Evolutionary conservation across 2,113 vertebrate genomes (phyloP).

Genomic region (Corythoichthys haematopterus): DNA sequence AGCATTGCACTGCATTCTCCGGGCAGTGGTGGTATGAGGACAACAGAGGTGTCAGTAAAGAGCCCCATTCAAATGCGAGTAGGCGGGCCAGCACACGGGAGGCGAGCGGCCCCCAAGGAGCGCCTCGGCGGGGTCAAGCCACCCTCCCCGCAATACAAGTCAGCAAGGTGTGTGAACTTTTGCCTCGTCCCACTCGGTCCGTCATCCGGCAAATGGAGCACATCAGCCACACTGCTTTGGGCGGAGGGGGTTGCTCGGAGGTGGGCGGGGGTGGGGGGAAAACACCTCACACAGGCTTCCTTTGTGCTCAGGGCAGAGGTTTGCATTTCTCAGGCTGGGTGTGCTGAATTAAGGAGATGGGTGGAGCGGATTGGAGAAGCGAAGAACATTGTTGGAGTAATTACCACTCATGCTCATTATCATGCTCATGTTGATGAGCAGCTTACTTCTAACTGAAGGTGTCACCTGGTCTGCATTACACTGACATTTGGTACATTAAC

Average conservation of each 20-base stretch:
- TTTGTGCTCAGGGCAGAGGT: constrained; percentile 84
- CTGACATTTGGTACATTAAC: constrained; percentile 61
- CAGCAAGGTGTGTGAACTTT: constrained; percentile 95
- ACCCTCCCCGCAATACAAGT: constrained; percentile 78
- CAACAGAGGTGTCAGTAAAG: constrained; percentile 60
- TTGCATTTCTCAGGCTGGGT: constrained; percentile 65
- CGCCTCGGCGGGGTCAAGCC: constrained; percentile 50
- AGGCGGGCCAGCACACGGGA: constrained; percentile 46
- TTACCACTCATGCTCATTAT: constrained; percentile 80
- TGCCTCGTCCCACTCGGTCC: constrained; percentile 83
- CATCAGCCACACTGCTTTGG: constrained; percentile 74
- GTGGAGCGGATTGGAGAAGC: constrained; percentile 22
- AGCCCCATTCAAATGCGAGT: constrained; percentile 58
- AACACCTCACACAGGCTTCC: constrained; percentile 81
- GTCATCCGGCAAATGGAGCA: constrained; percentile 95
- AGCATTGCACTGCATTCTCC: constrained; percentile 30
- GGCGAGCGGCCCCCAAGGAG: constrained; percentile 47
- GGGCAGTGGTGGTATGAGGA: constrained; percentile 55
- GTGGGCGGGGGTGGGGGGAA: constrained; percentile 34
- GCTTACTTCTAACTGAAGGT: constrained; percentile 81
- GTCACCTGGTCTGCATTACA: constrained; percentile 84
- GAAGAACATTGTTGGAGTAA: constrained; percentile 69
- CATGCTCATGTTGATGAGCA: constrained; percentile 77
- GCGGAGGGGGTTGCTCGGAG: constrained; percentile 17
- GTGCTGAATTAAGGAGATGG: constrained; percentile 40